Percentiles rank a stretch among this genome's conserved stretches.
phyloP scores from a whole-genome alignment of 2,797 vertebrate genomes.

The Pipistrellus pipistrellus region DNA sequence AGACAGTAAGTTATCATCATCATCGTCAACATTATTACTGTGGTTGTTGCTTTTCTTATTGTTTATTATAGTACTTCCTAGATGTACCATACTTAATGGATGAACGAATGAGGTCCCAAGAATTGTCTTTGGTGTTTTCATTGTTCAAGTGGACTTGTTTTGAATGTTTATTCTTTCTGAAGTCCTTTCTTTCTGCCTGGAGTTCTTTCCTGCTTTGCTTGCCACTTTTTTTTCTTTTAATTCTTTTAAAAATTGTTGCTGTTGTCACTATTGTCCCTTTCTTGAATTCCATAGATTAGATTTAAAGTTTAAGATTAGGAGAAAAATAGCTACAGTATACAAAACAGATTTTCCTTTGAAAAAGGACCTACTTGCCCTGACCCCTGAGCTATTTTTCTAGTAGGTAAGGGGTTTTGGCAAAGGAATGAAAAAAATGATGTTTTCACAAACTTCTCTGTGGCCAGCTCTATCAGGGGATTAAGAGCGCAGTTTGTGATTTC shows the following conservation, averaged over 20 bases:
- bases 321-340: background rate
- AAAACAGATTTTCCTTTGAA: conserved; percentile 32
- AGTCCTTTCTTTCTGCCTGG: background rate
- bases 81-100: too few species aligned
- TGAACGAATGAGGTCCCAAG: background rate
- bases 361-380: background rate
- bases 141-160: background rate
- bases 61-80: background rate
- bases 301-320: background rate
- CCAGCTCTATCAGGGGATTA: background rate
- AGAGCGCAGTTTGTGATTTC: background rate
- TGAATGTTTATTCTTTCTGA: conserved; percentile 1
- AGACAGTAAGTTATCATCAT: background rate
- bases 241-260: conserved; percentile 8
- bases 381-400: background rate
- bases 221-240: background rate
- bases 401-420: conserved; percentile 27
- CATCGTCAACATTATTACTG: background rate
- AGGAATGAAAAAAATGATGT: conserved; percentile 20
- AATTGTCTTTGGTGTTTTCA: background rate
- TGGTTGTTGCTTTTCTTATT: background rate
- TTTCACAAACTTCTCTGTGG: background rate
- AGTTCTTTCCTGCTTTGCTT: background rate
- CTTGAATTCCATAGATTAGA: conserved; percentile 1
- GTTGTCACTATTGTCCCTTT: background rate